Conservation (phyloP, 2,113 vertebrate species). For the Rhea pennata region DNA sequence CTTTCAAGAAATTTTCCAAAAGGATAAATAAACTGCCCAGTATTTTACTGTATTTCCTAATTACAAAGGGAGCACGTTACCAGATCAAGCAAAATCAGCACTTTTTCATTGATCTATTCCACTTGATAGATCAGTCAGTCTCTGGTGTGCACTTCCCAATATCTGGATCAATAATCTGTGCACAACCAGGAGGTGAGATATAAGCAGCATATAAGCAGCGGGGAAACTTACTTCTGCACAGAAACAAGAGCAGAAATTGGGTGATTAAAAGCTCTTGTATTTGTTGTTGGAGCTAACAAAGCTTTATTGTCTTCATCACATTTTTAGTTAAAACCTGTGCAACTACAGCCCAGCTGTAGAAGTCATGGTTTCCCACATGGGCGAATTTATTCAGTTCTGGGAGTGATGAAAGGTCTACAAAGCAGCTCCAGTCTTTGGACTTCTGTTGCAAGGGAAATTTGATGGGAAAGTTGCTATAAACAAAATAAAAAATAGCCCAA, state of each 20-base stretch:
- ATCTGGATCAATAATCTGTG: neutral
- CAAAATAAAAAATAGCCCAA: neutral
- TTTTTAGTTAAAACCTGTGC: slow-evolving; percentile 85
- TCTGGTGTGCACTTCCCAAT: neutral
- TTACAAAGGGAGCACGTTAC: neutral
- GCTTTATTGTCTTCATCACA: slow-evolving; percentile 85
- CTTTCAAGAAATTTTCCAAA: neutral
- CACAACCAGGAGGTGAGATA: neutral
- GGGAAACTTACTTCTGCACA: neutral
- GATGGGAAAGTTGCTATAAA: neutral
- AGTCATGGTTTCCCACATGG: slow-evolving; percentile 86
- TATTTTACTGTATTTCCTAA: neutral
- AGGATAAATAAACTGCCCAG: neutral
- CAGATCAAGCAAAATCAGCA: neutral
- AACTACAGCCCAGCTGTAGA: slow-evolving; percentile 78
- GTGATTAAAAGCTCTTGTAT: slow-evolving; percentile 67
- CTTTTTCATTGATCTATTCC: neutral
- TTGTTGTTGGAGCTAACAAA: slow-evolving; percentile 87
- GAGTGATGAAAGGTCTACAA: slow-evolving; percentile 79
- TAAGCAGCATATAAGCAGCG: neutral
- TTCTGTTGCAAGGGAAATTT: slow-evolving; percentile 68
- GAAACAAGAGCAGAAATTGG: neutral
- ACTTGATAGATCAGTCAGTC: accelerated
- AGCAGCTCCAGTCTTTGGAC: slow-evolving; percentile 81
- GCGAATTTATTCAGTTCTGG: slow-evolving; percentile 80